Evolutionary conservation across 2,888 invertebrate genomes (phyloP), one percentile per base, ranked within the genome.

Genomic region (Homarus gammarus): DNA sequence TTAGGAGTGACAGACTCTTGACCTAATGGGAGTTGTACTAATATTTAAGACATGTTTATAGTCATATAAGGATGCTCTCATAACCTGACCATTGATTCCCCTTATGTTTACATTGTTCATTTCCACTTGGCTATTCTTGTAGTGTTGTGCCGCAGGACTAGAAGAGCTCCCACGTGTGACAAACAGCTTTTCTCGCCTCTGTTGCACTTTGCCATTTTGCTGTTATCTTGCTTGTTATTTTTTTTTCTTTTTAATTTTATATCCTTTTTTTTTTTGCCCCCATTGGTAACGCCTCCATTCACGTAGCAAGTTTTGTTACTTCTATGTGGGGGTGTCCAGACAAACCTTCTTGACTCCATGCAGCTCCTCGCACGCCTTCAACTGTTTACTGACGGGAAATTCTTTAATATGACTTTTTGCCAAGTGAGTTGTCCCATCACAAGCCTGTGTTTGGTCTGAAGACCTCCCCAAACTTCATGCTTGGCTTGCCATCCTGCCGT

Each of bases 101-200:
- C 5, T 64, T 64, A 22, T 64, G n/a, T 27, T 15, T 64, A 64
- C 10, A 27, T 64, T 27, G 31, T 27, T n/a, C 1, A 64, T 64
- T 64, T 22, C 64, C 64, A 27, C 5, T 27, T 64, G 27, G 27
- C 27, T 8, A 27, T 77, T 44, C 0, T 77, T 44, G 22, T 27
- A 44, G 40, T 27, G 40, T 22, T 75, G 44, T 75, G 40, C 22
- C 40, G n/a, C 77, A 77, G 49, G 77, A 15, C n/a, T 77, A 31
- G 44, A 49, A n/a, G 77, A 31, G 77, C 51, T 27, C 27, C 12
- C 27, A 64, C 15, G n/a, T 64, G n/a, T 64, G 40, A 31, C n/a
- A 68, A 22, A 33, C 18, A 38, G 38, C 49, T 40, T 75, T 3
- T 27, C 12, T 56, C 12, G 31, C n/a, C 38, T 44, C 12, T 49